phyloP scores from a whole-genome alignment of 2,113 vertebrate species.

The Gopherus evgoodei region DNA sequence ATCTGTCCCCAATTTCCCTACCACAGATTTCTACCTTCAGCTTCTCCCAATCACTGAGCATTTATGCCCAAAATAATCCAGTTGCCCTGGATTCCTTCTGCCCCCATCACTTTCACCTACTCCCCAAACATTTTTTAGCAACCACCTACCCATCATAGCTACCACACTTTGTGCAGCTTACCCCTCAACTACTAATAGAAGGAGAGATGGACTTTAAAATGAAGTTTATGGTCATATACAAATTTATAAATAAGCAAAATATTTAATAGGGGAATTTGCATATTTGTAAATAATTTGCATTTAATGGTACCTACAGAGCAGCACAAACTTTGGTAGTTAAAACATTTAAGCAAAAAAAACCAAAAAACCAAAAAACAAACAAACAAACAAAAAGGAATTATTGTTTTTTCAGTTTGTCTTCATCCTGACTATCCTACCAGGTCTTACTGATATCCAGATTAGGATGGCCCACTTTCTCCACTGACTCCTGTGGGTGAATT shows the following conservation, averaged over 20 bases:
- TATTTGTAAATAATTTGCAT: not conserved
- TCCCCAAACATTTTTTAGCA: not conserved
- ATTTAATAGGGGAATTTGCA: not conserved
- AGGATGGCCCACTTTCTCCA: not conserved
- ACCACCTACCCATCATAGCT: not conserved
- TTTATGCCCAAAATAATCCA: not conserved
- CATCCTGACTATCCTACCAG: not conserved
- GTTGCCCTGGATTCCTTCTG: not conserved
- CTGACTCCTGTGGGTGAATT: too few species aligned
- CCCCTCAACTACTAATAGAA: not conserved
- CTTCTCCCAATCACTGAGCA: not conserved
- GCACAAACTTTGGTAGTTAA: not conserved
- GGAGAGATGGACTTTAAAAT: not conserved
- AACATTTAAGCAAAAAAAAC: not conserved
- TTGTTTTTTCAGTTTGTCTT: not conserved
- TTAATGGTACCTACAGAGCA: not conserved
- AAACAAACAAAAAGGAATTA: not conserved
- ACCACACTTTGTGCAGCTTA: not conserved
- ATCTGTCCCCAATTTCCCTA: not conserved
- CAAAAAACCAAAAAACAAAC: too few species aligned
- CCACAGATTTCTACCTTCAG: not conserved
- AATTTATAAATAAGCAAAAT: not conserved
- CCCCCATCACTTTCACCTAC: not conserved
- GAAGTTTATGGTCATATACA: not conserved
- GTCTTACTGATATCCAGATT: not conserved